phyloP scores from a whole-genome alignment of 2,113 vertebrate genomes.

The Anoplopoma fimbria region DNA sequence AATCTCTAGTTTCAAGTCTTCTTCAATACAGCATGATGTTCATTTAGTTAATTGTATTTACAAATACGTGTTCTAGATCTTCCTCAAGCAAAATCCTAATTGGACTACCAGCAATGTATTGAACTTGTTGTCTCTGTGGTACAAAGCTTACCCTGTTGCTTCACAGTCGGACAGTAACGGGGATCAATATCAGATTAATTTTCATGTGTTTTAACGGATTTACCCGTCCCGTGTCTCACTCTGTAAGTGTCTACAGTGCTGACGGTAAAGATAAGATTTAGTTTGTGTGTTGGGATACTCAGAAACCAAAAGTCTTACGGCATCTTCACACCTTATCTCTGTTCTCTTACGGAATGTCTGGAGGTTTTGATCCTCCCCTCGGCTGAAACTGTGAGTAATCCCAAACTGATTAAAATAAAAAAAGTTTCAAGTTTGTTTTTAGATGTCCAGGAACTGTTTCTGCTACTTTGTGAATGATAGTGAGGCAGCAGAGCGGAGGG shows the following conservation, averaged over 20 bases:
- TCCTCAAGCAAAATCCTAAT: no score
- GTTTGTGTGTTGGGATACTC: background rate
- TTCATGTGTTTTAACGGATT: background rate
- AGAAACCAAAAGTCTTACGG: background rate
- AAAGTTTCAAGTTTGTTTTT: conserved; percentile 47
- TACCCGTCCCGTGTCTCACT: background rate
- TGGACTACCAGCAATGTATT: background rate
- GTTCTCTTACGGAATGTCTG: conserved; percentile 77
- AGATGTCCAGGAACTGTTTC: conserved; percentile 48
- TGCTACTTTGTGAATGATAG: conserved; percentile 41
- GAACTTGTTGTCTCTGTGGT: background rate
- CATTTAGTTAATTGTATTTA: no score
- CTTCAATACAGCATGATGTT: background rate
- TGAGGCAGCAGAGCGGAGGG: background rate
- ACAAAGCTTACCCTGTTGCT: no score
- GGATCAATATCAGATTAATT: background rate
- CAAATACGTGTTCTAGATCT: no score
- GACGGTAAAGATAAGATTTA: conserved; percentile 8
- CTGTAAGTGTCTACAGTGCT: background rate
- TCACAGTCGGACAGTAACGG: background rate
- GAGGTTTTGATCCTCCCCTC: conserved; percentile 72
- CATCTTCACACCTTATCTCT: conserved; percentile 60
- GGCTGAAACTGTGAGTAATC: conserved; percentile 61
- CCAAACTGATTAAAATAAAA: conserved; percentile 60
- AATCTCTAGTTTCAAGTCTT: background rate